Base-by-base conservation (phyloP, 2,113 vertebrate genomes). In the Capreolus pygargus region DNA sequence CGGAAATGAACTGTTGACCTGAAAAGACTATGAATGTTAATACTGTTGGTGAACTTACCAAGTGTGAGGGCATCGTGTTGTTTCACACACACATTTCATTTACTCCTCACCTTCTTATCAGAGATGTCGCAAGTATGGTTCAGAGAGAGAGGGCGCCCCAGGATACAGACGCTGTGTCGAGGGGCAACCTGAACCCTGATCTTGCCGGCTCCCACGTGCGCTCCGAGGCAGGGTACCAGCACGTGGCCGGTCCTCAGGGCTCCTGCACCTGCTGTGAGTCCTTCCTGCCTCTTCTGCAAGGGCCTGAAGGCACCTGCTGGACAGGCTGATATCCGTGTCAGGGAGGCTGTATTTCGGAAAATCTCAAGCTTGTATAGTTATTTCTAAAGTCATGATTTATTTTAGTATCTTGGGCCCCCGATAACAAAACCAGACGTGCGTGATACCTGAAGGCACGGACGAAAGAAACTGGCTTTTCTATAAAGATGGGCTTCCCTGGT, bases 241-340 rank as follows among this genome's bases (percentile, higher is more conserved):
- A 2, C 0, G 0, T 3, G 12, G 8, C 27, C 17, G 1, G 13
- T 27, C 7, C 52, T 30, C 4, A 0, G 9, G 5, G 25, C 54
- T 7, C 25, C 7, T 0, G 36, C 12, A 5, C 1, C 16, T 23
- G 11, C 43, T 30, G n/a, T 8, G 2, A 0, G 6, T 0, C 0
- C 5, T 11, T 45, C 17, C 21, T 64, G 43, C 6, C 54, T 78
- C 6, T 58, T 47, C 39, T 14, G 6, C 9, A 11, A 1, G 25
- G 28, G 27, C 23, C 21, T 19, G n/a, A 47, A 52, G 28, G 30
- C 2, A 17, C 3, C 61, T 43, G 28, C 16, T 5, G 5, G 1
- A 3, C 21, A 28, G 1, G 74, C 23, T 43, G 33, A 84, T 21
- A 67, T 23, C 47, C 30, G 7, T 2, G 8, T 39, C 11, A 52